Evolutionary conservation across 2,113 vertebrate species (phyloP).

Genomic region (Python bivittatus): DNA sequence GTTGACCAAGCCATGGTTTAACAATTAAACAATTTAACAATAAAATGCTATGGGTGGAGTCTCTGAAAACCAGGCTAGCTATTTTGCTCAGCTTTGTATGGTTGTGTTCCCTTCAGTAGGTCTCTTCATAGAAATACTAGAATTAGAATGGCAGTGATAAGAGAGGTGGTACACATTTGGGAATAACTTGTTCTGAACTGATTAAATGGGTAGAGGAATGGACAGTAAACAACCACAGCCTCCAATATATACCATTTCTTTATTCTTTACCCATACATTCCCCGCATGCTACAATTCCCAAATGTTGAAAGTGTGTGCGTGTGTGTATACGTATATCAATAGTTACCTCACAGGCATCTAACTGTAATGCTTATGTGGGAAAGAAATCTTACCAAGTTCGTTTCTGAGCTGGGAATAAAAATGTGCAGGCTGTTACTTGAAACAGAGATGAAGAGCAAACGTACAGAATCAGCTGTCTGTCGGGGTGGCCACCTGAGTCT

Average conservation of each 20-base stretch:
- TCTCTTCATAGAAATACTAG: not conserved
- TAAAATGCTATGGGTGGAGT: not conserved
- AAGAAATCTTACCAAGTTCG: no score
- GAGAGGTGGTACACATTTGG: not conserved
- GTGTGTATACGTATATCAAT: not conserved
- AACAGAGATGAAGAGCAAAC: no score
- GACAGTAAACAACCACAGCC: not conserved
- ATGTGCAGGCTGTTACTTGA: no score
- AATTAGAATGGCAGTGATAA: not conserved
- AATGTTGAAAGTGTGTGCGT: not conserved
- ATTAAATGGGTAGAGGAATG: not conserved
- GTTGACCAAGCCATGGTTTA: not conserved
- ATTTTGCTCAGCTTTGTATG: not conserved
- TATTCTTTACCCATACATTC: not conserved
- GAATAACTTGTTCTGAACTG: not conserved
- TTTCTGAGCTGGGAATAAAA: no score
- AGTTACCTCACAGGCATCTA: rapidly evolving
- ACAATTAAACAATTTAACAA: not conserved
- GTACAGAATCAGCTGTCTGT: no score
- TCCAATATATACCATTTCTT: constrained; percentile 18
- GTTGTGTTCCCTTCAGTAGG: not conserved
- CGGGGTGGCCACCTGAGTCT: no score
- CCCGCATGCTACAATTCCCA: constrained; percentile 4
- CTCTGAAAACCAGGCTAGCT: not conserved
- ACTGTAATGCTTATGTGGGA: constrained; percentile 34